Evolutionary conservation across 35 echinoderm and acorn worm genomes (phyloP).

Genomic region (Acanthaster planci): DNA sequence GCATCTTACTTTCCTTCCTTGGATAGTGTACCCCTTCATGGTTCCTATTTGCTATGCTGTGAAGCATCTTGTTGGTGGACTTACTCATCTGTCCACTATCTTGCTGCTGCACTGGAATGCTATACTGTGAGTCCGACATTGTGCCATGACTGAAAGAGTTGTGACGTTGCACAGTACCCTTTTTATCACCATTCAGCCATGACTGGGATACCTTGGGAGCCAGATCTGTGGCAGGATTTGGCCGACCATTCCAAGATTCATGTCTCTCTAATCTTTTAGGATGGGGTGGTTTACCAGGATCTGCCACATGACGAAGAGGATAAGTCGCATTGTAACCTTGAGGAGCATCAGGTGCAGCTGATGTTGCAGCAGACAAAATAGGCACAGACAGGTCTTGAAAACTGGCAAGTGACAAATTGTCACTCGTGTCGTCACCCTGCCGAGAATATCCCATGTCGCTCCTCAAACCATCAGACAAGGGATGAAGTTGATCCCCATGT

Average conservation of each 20-base stretch:
- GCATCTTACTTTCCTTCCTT: not conserved
- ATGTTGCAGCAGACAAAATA: too few species aligned
- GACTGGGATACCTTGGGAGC: slow-evolving; percentile 1
- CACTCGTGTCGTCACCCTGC: not conserved
- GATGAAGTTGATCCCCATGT: too few species aligned
- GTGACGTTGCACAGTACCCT: not conserved
- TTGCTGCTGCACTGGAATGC: not conserved
- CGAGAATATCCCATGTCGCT: not conserved
- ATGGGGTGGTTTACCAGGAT: not conserved
- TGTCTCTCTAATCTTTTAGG: slow-evolving; percentile 36
- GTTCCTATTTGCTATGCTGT: not conserved
- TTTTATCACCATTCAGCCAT: not conserved
- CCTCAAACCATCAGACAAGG: not conserved
- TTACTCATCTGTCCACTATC: not conserved
- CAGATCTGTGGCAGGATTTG: not conserved
- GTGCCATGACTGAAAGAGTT: not conserved
- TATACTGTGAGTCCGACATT: slow-evolving; percentile 5
- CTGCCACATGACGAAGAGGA: too few species aligned
- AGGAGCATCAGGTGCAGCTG: too few species aligned
- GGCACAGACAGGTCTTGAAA: too few species aligned
- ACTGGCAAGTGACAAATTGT: too few species aligned
- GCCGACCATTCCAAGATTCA: slow-evolving; percentile 50
- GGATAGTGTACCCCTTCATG: not conserved
- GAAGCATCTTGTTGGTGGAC: not conserved
- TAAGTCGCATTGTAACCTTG: too few species aligned